Evolutionary conservation across 2,113 vertebrate species (phyloP).

Genomic region (Gymnorhina tibicen): DNA sequence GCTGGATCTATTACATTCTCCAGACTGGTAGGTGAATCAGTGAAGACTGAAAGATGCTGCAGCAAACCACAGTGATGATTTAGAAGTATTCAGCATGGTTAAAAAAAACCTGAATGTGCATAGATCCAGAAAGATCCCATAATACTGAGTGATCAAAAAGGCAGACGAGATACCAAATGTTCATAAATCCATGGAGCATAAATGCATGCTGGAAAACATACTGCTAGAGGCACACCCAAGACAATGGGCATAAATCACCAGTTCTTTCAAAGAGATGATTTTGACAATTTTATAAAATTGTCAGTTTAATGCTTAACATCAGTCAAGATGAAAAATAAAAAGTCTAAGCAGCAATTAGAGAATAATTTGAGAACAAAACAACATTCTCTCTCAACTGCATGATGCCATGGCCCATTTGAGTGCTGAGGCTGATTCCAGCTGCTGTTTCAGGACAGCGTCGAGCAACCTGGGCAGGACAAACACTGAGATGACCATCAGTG

Average conservation of each 20-base stretch:
- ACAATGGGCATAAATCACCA: not conserved
- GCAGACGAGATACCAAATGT: not conserved
- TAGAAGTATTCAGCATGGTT: not conserved
- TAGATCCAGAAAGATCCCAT: not conserved
- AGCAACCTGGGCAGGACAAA: not conserved
- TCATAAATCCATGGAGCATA: not conserved
- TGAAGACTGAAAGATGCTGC: not conserved
- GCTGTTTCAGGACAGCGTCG: rapidly evolving
- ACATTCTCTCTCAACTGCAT: rapidly evolving
- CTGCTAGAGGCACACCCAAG: not conserved
- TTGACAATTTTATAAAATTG: not conserved
- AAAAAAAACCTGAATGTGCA: not conserved
- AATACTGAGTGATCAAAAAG: not conserved
- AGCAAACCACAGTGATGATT: not conserved
- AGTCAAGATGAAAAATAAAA: not conserved
- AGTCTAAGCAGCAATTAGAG: not conserved
- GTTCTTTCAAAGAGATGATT: not conserved
- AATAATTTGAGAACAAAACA: not conserved
- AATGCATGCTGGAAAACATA: not conserved
- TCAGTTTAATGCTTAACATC: not conserved
- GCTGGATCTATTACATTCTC: not conserved
- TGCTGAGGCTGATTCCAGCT: not conserved
- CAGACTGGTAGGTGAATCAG: not conserved
- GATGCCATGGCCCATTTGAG: rapidly evolving
- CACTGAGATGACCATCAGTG: rapidly evolving